Conservation (phyloP, 1,140 invertebrate genomes). For the Diploscapter pachys region DNA sequence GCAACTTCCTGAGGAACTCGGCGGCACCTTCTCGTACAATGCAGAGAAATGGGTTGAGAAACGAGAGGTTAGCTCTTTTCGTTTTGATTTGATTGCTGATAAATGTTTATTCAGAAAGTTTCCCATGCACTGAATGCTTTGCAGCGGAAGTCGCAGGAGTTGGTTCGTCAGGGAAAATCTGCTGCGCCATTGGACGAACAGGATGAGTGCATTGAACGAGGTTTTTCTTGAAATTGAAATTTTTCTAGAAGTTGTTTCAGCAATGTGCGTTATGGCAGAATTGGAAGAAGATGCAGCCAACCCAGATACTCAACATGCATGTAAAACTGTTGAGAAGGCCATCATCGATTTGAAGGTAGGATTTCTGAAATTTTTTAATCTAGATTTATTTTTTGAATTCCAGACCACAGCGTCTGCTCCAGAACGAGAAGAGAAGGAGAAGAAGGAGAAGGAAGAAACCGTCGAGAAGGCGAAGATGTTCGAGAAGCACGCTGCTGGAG, state of each 20-base stretch:
- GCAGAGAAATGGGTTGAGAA: slow-evolving; percentile 21
- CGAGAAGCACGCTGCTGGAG: slow-evolving; percentile 25
- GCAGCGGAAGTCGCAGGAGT: not conserved
- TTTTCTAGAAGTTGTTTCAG: not conserved
- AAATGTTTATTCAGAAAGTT: slow-evolving; percentile 3
- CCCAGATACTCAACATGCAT: not conserved
- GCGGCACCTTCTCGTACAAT: slow-evolving; percentile 24
- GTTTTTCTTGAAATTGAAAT: not conserved
- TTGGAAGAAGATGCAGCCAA: slow-evolving; percentile 4
- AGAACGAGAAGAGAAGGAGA: slow-evolving; percentile 12
- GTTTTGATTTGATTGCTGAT: not conserved
- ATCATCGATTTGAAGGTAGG: slow-evolving; percentile 13
- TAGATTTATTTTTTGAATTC: not conserved
- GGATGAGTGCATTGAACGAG: slow-evolving; percentile 13
- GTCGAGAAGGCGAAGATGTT: slow-evolving; percentile 15
- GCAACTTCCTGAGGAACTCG: slow-evolving; percentile 28
- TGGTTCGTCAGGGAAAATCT: not conserved
- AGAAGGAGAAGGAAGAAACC: slow-evolving; percentile 17
- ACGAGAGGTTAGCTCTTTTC: slow-evolving; percentile 16
- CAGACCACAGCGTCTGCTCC: slow-evolving; percentile 10
- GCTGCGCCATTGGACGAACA: not conserved
- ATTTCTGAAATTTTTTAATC: slow-evolving; percentile 10
- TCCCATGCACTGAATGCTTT: slow-evolving; percentile 12
- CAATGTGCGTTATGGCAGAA: not conserved
- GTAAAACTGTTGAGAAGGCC: not conserved